phyloP scores from a whole-genome alignment of 2,888 invertebrate species.

The Andrena minutula region DNA sequence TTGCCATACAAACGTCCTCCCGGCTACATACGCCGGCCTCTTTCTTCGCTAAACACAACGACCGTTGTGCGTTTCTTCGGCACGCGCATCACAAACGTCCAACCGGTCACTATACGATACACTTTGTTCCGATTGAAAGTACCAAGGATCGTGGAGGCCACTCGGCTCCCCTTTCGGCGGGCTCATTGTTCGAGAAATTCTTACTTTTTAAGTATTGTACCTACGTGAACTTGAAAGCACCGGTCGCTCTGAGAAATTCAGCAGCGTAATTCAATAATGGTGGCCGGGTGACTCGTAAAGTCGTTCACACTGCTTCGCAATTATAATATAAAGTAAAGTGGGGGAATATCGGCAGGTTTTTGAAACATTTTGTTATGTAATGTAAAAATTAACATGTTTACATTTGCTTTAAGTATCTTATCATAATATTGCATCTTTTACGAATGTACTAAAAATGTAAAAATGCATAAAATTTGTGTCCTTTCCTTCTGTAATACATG shows the following conservation, averaged over 20 bases:
- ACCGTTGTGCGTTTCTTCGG: constrained; percentile 56
- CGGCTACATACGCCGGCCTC: constrained; percentile 73
- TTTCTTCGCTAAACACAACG: constrained; percentile 70
- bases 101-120: constrained; percentile 45
- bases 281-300: background rate
- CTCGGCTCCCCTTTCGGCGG: background rate
- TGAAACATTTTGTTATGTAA: too few relatives aligned
- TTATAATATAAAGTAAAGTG: too few relatives aligned
- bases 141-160: background rate
- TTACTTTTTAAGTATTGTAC: background rate
- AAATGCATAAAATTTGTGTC: too few relatives aligned
- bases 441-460: too few relatives aligned
- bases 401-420: too few relatives aligned
- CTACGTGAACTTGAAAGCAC: background rate
- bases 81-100: constrained; percentile 63
- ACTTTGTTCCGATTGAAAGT: constrained; percentile 50
- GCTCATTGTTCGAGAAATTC: constrained; percentile 28
- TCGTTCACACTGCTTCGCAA: too few relatives aligned
- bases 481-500: too few relatives aligned
- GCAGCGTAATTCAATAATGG: constrained; percentile 7
- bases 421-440: too few relatives aligned
- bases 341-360: too few relatives aligned
- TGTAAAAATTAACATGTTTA: too few relatives aligned
- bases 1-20: constrained; percentile 83
- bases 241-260: constrained; percentile 11